Conservation (phyloP, 2,888 invertebrate genomes). For the Epinotia brunnichana region DNA sequence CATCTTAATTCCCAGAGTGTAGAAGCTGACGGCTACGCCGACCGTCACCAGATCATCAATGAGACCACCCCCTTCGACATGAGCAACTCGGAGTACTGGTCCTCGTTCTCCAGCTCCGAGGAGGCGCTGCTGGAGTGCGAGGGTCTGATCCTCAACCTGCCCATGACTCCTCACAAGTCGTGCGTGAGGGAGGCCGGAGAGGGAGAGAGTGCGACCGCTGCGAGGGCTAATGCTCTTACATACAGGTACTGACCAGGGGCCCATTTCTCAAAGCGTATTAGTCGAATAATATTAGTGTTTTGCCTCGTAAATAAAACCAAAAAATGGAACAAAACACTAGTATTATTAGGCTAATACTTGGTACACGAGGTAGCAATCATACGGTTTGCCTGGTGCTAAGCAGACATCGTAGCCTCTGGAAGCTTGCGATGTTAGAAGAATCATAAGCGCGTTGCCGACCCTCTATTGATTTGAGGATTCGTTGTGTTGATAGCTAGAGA, state of each 20-base stretch:
- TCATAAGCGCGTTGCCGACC: too few relatives aligned
- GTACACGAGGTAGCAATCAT: too few relatives aligned
- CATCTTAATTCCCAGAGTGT: constrained; percentile 72
- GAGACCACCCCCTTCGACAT: constrained; percentile 87
- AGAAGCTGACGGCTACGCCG: constrained; percentile 86
- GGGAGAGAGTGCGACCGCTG: constrained; percentile 77
- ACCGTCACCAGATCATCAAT: constrained; percentile 85
- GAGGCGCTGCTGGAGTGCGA: constrained; percentile 89
- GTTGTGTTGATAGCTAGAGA: too few relatives aligned
- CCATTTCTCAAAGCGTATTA: too few relatives aligned
- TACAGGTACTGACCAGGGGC: constrained; percentile 80
- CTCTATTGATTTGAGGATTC: too few relatives aligned
- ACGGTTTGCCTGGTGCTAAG: too few relatives aligned
- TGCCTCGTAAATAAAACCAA: too few relatives aligned
- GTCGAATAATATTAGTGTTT: too few relatives aligned
- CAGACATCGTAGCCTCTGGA: too few relatives aligned
- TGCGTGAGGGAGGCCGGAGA: constrained; percentile 76
- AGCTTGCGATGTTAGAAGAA: too few relatives aligned
- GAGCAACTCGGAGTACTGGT: constrained; percentile 91
- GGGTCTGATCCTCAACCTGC: constrained; percentile 88
- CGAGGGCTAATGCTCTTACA: constrained; percentile 85
- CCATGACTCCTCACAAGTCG: constrained; percentile 85
- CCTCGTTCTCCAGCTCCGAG: constrained; percentile 91
- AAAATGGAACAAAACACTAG: too few relatives aligned
- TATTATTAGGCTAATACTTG: too few relatives aligned